A percentile compares a stretch with the other conserved stretches of the same genome.
phyloP scores from a whole-genome alignment of 1,140 invertebrate species.

The Macrotrachela quadricornifera region DNA sequence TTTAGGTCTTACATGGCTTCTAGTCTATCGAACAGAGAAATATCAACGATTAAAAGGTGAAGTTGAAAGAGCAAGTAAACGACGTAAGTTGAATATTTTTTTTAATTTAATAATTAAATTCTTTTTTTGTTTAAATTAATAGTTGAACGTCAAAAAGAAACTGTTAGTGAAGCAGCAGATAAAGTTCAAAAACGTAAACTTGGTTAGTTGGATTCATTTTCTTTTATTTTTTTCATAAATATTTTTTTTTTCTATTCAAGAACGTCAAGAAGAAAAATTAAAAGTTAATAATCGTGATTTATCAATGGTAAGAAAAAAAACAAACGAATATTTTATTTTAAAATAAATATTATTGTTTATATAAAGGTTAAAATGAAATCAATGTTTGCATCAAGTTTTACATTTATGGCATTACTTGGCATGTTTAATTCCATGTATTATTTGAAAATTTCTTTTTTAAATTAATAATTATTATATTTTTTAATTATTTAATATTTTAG shows the following conservation, averaged over 20 bases:
- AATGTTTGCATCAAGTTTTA: conserved; percentile 90
- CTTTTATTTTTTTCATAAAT: background rate
- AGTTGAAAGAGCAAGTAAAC: conserved; percentile 84
- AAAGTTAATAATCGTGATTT: conserved; percentile 94
- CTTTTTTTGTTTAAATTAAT: background rate
- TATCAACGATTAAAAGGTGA: conserved; percentile 85
- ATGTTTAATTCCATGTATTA: conserved; percentile 96
- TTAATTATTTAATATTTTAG: conserved; percentile 35
- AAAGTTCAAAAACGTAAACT: conserved; percentile 71
- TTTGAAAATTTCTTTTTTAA: too few relatives aligned
- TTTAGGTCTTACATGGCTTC: conserved; percentile 65
- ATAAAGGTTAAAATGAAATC: conserved; percentile 81
- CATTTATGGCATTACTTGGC: conserved; percentile 84
- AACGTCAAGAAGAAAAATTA: conserved; percentile 83
- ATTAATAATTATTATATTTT: background rate
- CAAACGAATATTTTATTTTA: too few relatives aligned
- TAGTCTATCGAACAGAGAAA: conserved; percentile 93
- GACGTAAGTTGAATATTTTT: conserved; percentile 44
- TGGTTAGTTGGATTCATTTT: conserved; percentile 20
- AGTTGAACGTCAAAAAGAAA: conserved; percentile 94
- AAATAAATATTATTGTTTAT: too few relatives aligned
- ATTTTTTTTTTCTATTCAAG: conserved; percentile 26
- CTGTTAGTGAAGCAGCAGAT: conserved; percentile 65
- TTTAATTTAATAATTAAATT: background rate
- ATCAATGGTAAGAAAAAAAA: conserved; percentile 41